Evolutionary conservation across 2,113 vertebrate species (phyloP).

Genomic region (Melanostigma gelatinosum): DNA sequence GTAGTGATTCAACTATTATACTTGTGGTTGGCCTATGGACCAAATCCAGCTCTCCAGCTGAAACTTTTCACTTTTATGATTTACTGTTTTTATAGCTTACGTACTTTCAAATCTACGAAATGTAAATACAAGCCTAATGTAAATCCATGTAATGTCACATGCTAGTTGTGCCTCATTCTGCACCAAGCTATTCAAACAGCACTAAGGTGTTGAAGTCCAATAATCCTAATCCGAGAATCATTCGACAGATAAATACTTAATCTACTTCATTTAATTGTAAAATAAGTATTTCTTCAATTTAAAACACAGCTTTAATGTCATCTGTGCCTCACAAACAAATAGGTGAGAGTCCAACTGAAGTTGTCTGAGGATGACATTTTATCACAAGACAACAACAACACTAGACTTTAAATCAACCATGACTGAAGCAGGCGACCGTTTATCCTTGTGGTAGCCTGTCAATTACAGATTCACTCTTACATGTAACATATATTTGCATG

Average conservation of each 20-base stretch:
- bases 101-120: neutral
- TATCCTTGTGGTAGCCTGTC: neutral
- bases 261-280: neutral
- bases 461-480: too few species aligned
- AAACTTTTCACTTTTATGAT: neutral
- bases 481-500: neutral
- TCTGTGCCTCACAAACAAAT: neutral
- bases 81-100: neutral
- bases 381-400: neutral
- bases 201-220: neutral
- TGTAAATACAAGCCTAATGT: neutral
- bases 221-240: neutral
- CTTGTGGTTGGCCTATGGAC: neutral
- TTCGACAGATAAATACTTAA: neutral
- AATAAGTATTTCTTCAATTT: neutral
- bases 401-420: neutral
- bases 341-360: neutral
- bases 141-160: neutral
- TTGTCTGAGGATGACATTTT: neutral
- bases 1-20: neutral
- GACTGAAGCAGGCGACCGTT: neutral
- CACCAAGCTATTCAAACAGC: neutral
- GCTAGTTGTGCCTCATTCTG: neutral
- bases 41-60: neutral
- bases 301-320: neutral